Conservation (phyloP, 2,888 invertebrate species). For the Osmoderma eremita region DNA sequence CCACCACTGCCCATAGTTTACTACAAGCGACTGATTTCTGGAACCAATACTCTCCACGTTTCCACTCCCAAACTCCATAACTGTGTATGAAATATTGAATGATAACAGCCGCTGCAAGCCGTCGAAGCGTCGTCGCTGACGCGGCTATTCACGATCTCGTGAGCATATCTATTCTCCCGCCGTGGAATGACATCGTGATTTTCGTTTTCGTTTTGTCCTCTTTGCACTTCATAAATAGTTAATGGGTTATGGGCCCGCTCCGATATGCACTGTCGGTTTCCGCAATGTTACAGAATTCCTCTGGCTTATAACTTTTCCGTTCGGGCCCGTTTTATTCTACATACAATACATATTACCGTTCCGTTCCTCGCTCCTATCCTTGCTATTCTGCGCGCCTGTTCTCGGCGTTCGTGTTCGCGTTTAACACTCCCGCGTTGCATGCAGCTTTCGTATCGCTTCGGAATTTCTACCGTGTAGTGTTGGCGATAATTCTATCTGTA, state of each 20-base stretch:
- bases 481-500: too few relatives aligned
- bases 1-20: too few relatives aligned
- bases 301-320: constrained; percentile 34
- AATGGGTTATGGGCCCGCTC: constrained; percentile 53
- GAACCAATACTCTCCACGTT: too few relatives aligned
- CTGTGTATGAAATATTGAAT: constrained; percentile 43
- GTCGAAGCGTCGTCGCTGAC: constrained; percentile 46
- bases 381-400: background rate
- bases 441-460: too few relatives aligned
- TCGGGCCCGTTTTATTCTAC: constrained; percentile 25
- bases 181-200: constrained; percentile 61
- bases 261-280: constrained; percentile 51
- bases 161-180: constrained; percentile 53
- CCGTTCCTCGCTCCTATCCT: background rate
- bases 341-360: constrained; percentile 28
- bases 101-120: constrained; percentile 46
- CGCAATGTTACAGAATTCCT: constrained; percentile 51
- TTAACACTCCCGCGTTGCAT: too few relatives aligned
- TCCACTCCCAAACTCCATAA: constrained; percentile 2
- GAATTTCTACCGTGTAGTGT: too few relatives aligned
- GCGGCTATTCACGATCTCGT: constrained; percentile 58
- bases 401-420: too few relatives aligned
- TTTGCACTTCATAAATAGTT: constrained; percentile 61
- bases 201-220: constrained; percentile 56
- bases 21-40: too few relatives aligned